Conservation (phyloP, 2,888 invertebrate genomes). For the Nomada lathburiana region DNA sequence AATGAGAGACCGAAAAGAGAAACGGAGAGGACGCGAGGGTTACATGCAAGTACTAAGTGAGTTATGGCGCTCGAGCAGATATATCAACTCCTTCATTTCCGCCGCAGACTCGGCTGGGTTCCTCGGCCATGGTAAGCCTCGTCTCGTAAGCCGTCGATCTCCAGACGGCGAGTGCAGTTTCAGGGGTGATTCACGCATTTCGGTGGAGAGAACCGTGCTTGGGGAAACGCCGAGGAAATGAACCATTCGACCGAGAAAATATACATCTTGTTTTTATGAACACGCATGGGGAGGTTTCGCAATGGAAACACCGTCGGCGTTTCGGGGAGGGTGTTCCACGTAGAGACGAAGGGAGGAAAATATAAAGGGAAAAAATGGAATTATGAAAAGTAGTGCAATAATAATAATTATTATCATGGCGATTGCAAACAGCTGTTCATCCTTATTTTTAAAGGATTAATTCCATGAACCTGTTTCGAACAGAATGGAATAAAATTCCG, state of each 20-base stretch:
- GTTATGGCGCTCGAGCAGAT: slow-evolving; percentile 82
- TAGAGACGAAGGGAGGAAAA: no score
- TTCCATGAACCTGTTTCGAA: no score
- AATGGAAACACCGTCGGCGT: no score
- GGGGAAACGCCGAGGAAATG: slow-evolving; percentile 6
- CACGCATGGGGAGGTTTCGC: background rate
- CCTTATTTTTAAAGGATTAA: no score
- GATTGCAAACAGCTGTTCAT: no score
- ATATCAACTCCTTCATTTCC: slow-evolving; percentile 83
- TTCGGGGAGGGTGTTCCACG: background rate
- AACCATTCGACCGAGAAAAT: slow-evolving; percentile 34
- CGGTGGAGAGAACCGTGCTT: background rate
- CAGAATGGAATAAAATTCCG: no score
- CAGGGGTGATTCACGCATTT: slow-evolving; percentile 43
- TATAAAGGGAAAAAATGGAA: no score
- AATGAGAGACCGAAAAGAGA: slow-evolving; percentile 29
- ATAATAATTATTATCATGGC: no score
- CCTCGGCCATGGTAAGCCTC: slow-evolving; percentile 52
- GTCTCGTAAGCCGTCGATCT: slow-evolving; percentile 60
- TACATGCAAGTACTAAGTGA: slow-evolving; percentile 81
- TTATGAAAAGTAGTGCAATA: no score
- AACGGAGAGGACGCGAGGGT: slow-evolving; percentile 42
- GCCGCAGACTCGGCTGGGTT: slow-evolving; percentile 78
- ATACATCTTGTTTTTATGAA: slow-evolving; percentile 11
- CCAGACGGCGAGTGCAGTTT: slow-evolving; percentile 51